phyloP scores from a whole-genome alignment of 1,140 invertebrate genomes.

The Macrobrachium nipponense region DNA sequence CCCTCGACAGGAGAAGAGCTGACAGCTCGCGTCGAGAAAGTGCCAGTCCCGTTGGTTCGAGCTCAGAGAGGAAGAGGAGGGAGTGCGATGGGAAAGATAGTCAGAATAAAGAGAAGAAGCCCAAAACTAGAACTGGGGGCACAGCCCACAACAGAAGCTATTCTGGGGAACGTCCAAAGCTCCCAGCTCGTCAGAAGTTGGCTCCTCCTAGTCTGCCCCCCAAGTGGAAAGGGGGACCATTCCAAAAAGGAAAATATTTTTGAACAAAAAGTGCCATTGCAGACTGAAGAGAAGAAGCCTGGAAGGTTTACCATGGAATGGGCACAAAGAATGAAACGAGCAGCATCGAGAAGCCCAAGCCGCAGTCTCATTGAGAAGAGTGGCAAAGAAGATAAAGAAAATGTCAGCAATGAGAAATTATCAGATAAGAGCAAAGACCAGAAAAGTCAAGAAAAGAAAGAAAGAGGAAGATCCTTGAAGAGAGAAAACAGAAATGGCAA shows the following conservation, averaged over 20 bases:
- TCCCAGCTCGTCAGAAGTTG: conserved; percentile 37
- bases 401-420: conserved; percentile 18
- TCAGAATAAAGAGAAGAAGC: conserved; percentile 49
- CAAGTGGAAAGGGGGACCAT: conserved; percentile 15
- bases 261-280: conserved; percentile 29
- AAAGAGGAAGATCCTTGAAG: conserved; percentile 58
- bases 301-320: conserved; percentile 43
- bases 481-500: conserved; percentile 48
- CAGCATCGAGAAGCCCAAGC: conserved; percentile 50
- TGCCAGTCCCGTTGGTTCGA: conserved; percentile 42
- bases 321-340: conserved; percentile 53
- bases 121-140: conserved; percentile 28
- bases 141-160: conserved; percentile 39
- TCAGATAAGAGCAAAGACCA: conserved; percentile 40
- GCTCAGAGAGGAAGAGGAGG: conserved; percentile 49
- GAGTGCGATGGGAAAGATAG: conserved; percentile 43
- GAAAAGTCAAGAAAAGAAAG: conserved; percentile 43
- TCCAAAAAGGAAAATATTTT: conserved; percentile 2
- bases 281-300: conserved; percentile 40
- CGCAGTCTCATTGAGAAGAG: conserved; percentile 31
- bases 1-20: conserved; percentile 54
- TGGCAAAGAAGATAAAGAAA: conserved; percentile 52
- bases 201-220: conserved; percentile 26
- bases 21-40: conserved; percentile 39
- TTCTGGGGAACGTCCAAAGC: conserved; percentile 48